Percentiles rank a stretch among this genome's conserved stretches.
These are phyloP conservation scores for Stegophylla sp. DNA, from an alignment of 2,888 invertebrate species.

Conservation along the genomic window DNA sequence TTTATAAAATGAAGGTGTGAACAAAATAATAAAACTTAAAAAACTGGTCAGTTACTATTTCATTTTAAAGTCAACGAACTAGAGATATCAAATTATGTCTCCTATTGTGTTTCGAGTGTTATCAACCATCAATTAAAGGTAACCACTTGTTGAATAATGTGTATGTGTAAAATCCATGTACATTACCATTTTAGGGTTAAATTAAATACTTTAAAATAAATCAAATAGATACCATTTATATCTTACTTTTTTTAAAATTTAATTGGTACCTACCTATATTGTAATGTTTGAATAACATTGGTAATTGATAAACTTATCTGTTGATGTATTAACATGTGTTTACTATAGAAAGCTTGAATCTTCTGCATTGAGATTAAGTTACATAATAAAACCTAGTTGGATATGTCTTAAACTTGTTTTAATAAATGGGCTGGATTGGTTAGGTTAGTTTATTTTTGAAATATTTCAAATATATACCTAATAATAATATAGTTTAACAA, in stretches of 20 bases:
- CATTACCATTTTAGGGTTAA: background rate
- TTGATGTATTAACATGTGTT: constrained; percentile 26
- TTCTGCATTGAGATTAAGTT: constrained; percentile 12
- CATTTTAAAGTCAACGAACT: too few species aligned
- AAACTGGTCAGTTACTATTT: too few species aligned
- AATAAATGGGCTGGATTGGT: background rate
- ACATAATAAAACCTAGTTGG: constrained; percentile 31
- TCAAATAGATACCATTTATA: background rate
- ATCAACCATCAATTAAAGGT: too few species aligned
- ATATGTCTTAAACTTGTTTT: constrained; percentile 41
- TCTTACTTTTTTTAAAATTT: too few species aligned
- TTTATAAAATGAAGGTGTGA: too few species aligned
- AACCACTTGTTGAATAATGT: too few species aligned
- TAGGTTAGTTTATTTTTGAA: constrained; percentile 1
- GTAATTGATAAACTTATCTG: constrained; percentile 18
- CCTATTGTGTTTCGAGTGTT: too few species aligned
- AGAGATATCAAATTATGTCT: too few species aligned
- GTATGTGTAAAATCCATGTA: too few species aligned
- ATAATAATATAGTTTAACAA: background rate
- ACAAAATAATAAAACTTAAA: too few species aligned
- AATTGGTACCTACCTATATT: too few species aligned
- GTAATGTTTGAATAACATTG: background rate
- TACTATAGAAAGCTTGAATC: constrained; percentile 40
- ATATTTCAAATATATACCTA: background rate
- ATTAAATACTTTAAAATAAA: background rate